phyloP scores from a whole-genome alignment of 2,888 invertebrate genomes.

The Euplagia quadripunctaria region DNA sequence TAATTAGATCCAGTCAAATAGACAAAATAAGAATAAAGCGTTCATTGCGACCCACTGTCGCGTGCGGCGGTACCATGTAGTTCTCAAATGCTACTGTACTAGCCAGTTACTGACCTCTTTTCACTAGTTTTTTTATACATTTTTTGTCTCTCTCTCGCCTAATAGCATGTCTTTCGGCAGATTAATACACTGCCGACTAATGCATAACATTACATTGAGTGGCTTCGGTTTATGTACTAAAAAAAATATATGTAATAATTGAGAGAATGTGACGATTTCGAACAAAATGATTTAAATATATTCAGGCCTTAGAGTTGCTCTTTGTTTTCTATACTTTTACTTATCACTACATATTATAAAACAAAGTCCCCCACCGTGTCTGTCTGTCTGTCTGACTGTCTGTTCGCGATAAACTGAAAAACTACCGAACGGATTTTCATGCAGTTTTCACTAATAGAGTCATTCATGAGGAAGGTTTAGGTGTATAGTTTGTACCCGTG shows the following conservation, averaged over 20 bases:
- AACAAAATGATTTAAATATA: background rate
- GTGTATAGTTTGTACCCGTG: too few species aligned
- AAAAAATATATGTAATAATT: constrained; percentile 12
- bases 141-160: constrained; percentile 68
- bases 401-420: too few species aligned
- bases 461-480: too few species aligned
- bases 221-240: constrained; percentile 51
- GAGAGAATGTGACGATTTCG: background rate
- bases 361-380: too few species aligned
- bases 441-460: too few species aligned
- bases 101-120: constrained; percentile 84
- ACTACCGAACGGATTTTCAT: too few species aligned
- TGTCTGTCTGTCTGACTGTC: too few species aligned
- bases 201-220: constrained; percentile 84
- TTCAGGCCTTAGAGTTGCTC: background rate
- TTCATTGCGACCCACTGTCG: constrained; percentile 28
- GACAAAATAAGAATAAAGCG: constrained; percentile 8
- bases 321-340: background rate
- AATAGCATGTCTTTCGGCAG: constrained; percentile 78
- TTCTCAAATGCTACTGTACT: constrained; percentile 69
- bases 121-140: constrained; percentile 62
- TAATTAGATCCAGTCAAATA: constrained; percentile 14
- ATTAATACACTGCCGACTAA: constrained; percentile 79
- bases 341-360: too few species aligned
- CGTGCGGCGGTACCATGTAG: constrained; percentile 50